Evolutionary conservation across 2,888 invertebrate genomes (phyloP).

Genomic region (Cephus nigrinus): DNA sequence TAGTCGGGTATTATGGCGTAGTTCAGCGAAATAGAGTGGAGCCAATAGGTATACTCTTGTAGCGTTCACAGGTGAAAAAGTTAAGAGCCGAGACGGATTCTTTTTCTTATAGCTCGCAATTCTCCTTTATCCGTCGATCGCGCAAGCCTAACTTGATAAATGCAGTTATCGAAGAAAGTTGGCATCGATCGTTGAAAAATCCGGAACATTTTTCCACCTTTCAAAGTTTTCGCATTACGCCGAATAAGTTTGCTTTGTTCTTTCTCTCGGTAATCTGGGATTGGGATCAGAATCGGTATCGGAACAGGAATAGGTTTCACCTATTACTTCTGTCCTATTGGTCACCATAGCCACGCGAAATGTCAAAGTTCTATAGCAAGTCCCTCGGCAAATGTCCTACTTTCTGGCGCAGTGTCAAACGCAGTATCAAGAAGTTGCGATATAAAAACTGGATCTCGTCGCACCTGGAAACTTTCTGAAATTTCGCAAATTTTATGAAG

Average conservation of each 20-base stretch:
- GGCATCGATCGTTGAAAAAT: constrained; percentile 33
- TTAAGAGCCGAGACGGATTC: no score
- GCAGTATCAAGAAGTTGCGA: no score
- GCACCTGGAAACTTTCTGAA: no score
- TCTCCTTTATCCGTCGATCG: constrained; percentile 3
- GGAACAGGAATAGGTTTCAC: neutral
- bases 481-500: no score
- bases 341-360: neutral
- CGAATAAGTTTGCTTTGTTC: constrained; percentile 43
- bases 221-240: constrained; percentile 49
- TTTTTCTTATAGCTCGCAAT: neutral
- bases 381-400: neutral
- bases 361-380: neutral
- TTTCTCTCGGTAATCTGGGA: constrained; percentile 18
- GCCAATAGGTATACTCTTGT: no score
- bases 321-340: constrained; percentile 8
- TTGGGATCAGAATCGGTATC: neutral
- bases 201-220: constrained; percentile 35
- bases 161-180: constrained; percentile 30
- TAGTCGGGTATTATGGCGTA: no score
- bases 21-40: no score
- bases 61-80: no score
- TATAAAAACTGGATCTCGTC: neutral
- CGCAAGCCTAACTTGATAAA: constrained; percentile 23
- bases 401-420: no score